A percentile compares a stretch with the other conserved stretches of the same genome.
These are phyloP conservation scores for Zophobas atratus DNA, from an alignment of 1,140 invertebrate species.

Conservation along the genomic window DNA sequence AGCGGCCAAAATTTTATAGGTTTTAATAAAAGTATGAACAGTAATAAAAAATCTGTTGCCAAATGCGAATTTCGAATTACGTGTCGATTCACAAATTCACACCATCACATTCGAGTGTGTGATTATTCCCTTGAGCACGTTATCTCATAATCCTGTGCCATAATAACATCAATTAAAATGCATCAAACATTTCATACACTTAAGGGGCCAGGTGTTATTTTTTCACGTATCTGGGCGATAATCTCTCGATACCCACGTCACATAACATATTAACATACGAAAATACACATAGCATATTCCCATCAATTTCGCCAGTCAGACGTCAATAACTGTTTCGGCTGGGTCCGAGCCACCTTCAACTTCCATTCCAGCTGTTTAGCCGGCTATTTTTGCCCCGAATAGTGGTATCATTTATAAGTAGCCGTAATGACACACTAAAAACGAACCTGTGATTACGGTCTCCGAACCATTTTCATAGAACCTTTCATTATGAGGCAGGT, in stretches of 20 bases:
- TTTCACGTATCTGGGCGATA: conserved; percentile 29
- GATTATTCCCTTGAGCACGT: not conserved
- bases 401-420: conserved; percentile 55
- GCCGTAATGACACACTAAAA: conserved; percentile 51
- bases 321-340: not conserved
- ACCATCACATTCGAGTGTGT: not conserved
- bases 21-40: too few species aligned
- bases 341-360: not conserved
- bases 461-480: conserved; percentile 54
- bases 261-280: conserved; percentile 17
- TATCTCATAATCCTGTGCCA: conserved; percentile 20
- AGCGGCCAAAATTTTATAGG: too few species aligned
- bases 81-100: conserved; percentile 4
- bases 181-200: conserved; percentile 29
- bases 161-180: conserved; percentile 40
- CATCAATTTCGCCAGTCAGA: not conserved
- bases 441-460: conserved; percentile 49
- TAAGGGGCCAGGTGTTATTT: conserved; percentile 39
- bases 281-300: conserved; percentile 8
- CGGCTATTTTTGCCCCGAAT: conserved; percentile 17
- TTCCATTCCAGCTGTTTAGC: conserved; percentile 11
- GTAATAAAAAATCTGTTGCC: too few species aligned
- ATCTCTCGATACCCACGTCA: conserved; percentile 29
- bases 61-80: too few species aligned
- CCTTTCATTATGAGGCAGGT: conserved; percentile 55